Conservation (phyloP, 2,888 invertebrate genomes). For the Anoplius nigerrimus region DNA sequence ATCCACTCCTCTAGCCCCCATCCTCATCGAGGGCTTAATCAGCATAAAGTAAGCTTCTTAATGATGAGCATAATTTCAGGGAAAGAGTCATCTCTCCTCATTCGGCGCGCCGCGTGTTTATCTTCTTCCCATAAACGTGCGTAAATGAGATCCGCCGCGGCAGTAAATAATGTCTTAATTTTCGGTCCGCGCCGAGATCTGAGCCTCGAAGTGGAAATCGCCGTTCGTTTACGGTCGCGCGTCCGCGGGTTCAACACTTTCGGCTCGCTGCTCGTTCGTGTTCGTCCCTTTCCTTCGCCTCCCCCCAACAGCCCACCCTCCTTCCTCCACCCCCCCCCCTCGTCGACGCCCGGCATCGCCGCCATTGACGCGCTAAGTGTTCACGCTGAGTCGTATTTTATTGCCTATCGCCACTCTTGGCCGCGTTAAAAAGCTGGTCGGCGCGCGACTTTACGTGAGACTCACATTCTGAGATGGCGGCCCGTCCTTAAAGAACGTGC, state of each 20-base stretch:
- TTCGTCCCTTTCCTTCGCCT: slow-evolving; percentile 20
- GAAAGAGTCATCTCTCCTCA: slow-evolving; percentile 55
- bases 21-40: slow-evolving; percentile 58
- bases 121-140: slow-evolving; percentile 51
- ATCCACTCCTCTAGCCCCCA: slow-evolving; percentile 10
- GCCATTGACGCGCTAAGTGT: slow-evolving; percentile 50
- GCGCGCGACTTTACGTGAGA: slow-evolving; percentile 15
- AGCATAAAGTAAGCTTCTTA: slow-evolving; percentile 65
- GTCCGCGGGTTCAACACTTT: neutral
- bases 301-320: slow-evolving; percentile 6
- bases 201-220: slow-evolving; percentile 30
- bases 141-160: slow-evolving; percentile 47
- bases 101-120: slow-evolving; percentile 35
- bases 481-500: too few relatives aligned
- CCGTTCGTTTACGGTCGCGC: slow-evolving; percentile 35
- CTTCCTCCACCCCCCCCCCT: neutral
- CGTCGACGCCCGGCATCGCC: slow-evolving; percentile 29
- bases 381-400: slow-evolving; percentile 43
- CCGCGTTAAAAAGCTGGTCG: slow-evolving; percentile 36
- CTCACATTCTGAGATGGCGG: too few relatives aligned
- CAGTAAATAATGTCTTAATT: slow-evolving; percentile 59
- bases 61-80: slow-evolving; percentile 64
- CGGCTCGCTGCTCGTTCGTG: neutral
- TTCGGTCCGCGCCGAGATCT: slow-evolving; percentile 27
- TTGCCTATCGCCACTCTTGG: slow-evolving; percentile 28